Percentiles rank a stretch among this genome's conserved stretches.
These are phyloP conservation scores for Chascanopsetta lugubris DNA, from an alignment of 2,113 vertebrate genomes.

Conservation along the genomic window DNA sequence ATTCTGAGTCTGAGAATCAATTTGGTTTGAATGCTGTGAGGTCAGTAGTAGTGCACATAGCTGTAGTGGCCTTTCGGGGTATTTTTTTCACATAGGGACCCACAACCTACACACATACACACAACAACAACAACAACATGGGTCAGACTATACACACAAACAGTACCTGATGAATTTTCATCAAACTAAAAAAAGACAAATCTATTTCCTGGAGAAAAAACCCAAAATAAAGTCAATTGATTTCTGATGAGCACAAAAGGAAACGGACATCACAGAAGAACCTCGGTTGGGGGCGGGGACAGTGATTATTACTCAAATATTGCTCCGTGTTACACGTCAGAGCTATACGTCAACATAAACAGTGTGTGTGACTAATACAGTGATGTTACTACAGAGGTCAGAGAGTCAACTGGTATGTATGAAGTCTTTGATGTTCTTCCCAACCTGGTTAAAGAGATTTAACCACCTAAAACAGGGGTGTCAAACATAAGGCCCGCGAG, in stretches of 20 bases:
- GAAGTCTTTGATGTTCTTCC: slow-evolving; percentile 9
- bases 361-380: slow-evolving; percentile 16
- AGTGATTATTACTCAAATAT: slow-evolving; percentile 30
- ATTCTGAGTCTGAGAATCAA: slow-evolving; percentile 42
- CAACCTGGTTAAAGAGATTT: slow-evolving; percentile 37
- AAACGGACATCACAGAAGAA: slow-evolving; percentile 37
- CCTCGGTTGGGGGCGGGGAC: slow-evolving; percentile 32
- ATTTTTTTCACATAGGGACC: slow-evolving; percentile 43
- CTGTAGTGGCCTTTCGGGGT: slow-evolving; percentile 54
- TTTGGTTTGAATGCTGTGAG: slow-evolving; percentile 62
- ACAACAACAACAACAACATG: too few relatives aligned
- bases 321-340: slow-evolving; percentile 17
- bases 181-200: slow-evolving; percentile 48
- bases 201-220: slow-evolving; percentile 52
- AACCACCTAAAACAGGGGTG: slow-evolving; percentile 45
- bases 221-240: slow-evolving; percentile 32
- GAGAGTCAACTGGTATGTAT: slow-evolving; percentile 1
- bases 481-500: too few relatives aligned
- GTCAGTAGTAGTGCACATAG: slow-evolving; percentile 71
- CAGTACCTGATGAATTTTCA: slow-evolving; percentile 65
- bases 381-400: slow-evolving; percentile 31
- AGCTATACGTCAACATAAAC: slow-evolving; percentile 1
- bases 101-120: slow-evolving; percentile 44
- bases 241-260: slow-evolving; percentile 31
- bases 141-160: slow-evolving; percentile 42